Evolutionary conservation across 1,140 invertebrate species (phyloP), one percentile per base, ranked within the genome.

Genomic region (Ceratina australensis): DNA sequence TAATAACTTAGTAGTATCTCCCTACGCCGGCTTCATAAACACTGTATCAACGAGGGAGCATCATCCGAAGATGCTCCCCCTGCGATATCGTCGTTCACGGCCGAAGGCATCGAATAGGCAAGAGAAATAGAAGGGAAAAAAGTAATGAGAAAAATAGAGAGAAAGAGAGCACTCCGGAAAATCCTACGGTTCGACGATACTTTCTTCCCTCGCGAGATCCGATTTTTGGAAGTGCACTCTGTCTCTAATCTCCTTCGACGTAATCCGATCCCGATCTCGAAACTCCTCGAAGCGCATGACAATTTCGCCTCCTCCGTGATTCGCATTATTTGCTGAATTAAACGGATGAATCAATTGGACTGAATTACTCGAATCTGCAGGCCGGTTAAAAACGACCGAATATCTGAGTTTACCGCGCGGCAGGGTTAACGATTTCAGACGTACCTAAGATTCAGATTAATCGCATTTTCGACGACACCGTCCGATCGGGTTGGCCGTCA

Each of bases 1-100:
- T 77, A 82, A 78, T 75, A 80, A 47, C 42, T n/a, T 10, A 15
- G 47, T 47, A 26, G 28, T 81, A 81, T 83, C 68, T 72, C 54
- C 42, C 50, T 66, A 76, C 42, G 68, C 49, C 50, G 64, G 56
- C 60, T 72, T 78, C 57, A 54, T 72, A 72, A 82, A 80, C 67
- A 64, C 64, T 77, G 73, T 63, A 72, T 80, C 73, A 75, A 56
- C 57, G 63, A 24, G 50, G 24, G 49, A 42, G 50, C 47, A n/a
- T 16, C 13, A 26, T 20, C 18, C 57, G 22, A 42, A n/a, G 33
- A 60, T 75, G 49, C 42, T 61, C 24, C 28, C 60, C 16, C 13
- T 13, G 24, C 22, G 66, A 75, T 82, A 83, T 76, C 65, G 16
- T 33, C 49, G 8, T 47, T 56, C 16, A 47, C 72, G 56, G 68